phyloP scores from a whole-genome alignment of 2,888 invertebrate genomes.

The Drosophila leonis region DNA sequence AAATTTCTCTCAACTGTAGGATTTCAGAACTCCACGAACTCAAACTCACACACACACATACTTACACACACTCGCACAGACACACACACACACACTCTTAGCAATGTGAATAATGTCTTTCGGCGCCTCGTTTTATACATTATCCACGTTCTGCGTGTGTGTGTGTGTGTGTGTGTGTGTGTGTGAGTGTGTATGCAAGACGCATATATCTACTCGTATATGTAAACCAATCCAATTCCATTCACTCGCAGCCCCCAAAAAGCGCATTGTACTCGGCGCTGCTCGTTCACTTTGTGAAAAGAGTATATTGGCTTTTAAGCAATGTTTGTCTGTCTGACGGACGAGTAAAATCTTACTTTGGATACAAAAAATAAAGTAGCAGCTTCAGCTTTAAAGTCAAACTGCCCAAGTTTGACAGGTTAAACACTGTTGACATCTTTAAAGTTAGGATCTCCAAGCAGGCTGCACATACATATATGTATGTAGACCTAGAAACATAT shows the following conservation, averaged over 20 bases:
- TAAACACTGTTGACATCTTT: too few relatives aligned
- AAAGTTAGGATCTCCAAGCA: not conserved
- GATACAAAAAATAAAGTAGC: too few relatives aligned
- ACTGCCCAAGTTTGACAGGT: not conserved
- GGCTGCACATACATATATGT: too few relatives aligned
- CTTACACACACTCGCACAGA: not conserved
- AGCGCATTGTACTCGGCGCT: constrained; percentile 60
- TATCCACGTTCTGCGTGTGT: constrained; percentile 43
- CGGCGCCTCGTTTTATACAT: constrained; percentile 73
- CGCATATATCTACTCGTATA: constrained; percentile 49
- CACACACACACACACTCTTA: constrained; percentile 1
- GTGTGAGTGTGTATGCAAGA: constrained; percentile 18
- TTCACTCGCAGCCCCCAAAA: constrained; percentile 36
- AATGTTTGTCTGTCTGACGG: not conserved
- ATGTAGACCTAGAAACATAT: not conserved
- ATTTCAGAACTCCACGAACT: constrained; percentile 42
- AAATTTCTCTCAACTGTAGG: constrained; percentile 11
- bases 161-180: constrained; percentile 11
- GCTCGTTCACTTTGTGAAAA: not conserved
- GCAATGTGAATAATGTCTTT: constrained; percentile 80
- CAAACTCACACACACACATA: constrained; percentile 1
- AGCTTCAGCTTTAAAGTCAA: too few relatives aligned
- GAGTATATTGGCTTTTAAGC: not conserved
- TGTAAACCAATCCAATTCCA: constrained; percentile 27
- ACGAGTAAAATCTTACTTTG: not conserved